A percentile compares a stretch with the other conserved stretches of the same genome.
Conservation (phyloP, 2,888 invertebrate species). For the Lymantria dispar region DNA sequence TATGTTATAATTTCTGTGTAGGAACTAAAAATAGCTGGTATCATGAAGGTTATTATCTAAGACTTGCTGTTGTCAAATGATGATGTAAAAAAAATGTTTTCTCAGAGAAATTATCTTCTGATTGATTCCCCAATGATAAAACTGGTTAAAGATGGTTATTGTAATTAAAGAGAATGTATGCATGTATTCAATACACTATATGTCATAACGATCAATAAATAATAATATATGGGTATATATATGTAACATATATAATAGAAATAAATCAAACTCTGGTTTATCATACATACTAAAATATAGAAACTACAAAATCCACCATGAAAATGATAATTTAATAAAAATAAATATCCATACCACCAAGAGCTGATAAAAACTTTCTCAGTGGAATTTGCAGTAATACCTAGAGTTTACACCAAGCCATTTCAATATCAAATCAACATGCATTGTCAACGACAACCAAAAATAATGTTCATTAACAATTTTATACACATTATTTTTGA, state of each 20-base stretch:
- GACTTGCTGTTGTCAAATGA: not conserved
- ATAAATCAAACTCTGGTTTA: not conserved
- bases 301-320: conserved; percentile 11
- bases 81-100: not conserved
- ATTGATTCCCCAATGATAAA: not conserved
- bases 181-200: not conserved
- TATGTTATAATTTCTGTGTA: not conserved
- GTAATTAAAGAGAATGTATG: not conserved
- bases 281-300: not conserved
- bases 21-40: not conserved
- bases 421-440: conserved; percentile 37
- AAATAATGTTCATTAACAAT: conserved; percentile 27
- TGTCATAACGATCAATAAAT: not conserved
- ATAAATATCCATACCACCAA: not conserved
- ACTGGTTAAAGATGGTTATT: conserved; percentile 2
- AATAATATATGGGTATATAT: not conserved
- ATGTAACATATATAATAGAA: not conserved
- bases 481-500: conserved; percentile 37
- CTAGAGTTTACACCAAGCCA: conserved; percentile 31
- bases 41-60: conserved; percentile 3
- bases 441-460: conserved; percentile 38
- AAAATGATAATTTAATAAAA: conserved; percentile 5
- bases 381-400: not conserved
- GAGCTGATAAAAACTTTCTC: not conserved
- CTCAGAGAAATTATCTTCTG: not conserved